Percentiles rank a stretch among this genome's conserved stretches.
These are phyloP conservation scores for Andrena haemorrhoa DNA, from an alignment of 2,888 invertebrate species.

Conservation along the genomic window DNA sequence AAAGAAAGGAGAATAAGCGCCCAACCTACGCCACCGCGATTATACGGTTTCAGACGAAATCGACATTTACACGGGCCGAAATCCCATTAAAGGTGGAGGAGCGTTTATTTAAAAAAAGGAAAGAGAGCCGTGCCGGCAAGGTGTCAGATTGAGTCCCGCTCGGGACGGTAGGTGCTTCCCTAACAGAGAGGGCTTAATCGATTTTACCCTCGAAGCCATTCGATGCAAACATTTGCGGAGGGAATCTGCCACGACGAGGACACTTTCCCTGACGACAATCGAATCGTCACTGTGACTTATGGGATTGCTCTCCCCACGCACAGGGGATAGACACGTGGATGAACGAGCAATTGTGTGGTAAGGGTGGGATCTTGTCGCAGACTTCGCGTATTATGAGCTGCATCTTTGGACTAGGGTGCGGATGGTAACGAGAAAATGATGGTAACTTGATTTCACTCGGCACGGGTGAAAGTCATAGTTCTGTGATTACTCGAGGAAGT, in stretches of 20 bases:
- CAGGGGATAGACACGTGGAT: constrained; percentile 6
- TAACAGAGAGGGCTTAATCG: constrained; percentile 47
- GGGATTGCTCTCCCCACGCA: constrained; percentile 3
- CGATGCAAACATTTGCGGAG: constrained; percentile 42
- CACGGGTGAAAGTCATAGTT: constrained; percentile 21
- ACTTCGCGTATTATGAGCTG: constrained; percentile 51
- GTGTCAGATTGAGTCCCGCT: constrained; percentile 19
- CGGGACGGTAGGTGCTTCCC: constrained; percentile 22
- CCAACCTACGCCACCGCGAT: constrained; percentile 1
- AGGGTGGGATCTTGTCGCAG: constrained; percentile 25
- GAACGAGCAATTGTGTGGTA: background rate
- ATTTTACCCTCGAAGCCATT: constrained; percentile 42
- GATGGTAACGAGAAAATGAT: constrained; percentile 33
- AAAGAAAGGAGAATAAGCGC: constrained; percentile 1
- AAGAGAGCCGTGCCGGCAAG: background rate
- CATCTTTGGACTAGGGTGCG: background rate
- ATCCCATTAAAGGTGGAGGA: constrained; percentile 23
- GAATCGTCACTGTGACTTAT: constrained; percentile 12
- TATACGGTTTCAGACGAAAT: constrained; percentile 36
- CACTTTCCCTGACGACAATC: constrained; percentile 4
- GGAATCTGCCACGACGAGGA: constrained; percentile 18
- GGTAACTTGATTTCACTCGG: constrained; percentile 54
- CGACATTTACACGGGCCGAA: constrained; percentile 23
- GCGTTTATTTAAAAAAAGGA: constrained; percentile 7
- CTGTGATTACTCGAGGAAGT: constrained; percentile 40